Evolutionary conservation across 2,797 vertebrate species (phyloP), one percentile per base, ranked within the genome.

Genomic region (Pyrocephalus nanus): DNA sequence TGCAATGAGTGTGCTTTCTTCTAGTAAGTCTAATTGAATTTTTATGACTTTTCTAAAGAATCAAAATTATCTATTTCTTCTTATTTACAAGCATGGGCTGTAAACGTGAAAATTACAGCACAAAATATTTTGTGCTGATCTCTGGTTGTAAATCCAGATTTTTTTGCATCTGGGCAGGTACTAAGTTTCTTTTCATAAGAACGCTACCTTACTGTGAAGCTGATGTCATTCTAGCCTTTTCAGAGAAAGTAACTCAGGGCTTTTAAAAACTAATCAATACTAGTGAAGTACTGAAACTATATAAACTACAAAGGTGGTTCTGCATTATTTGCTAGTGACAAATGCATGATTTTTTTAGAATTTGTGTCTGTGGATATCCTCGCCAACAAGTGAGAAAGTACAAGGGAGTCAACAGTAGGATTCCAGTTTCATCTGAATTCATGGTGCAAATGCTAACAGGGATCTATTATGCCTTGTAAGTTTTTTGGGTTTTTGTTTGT

Each of bases 391-490:
- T 99, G 78, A 98, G 99, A 83, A 98, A 99, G 90, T 99, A 99
- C 96, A 99, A 98, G 97, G 99, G 99, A 93, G 97, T 99, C 93
- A 99, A 96, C 95, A 97, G 97, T 16, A 98, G 99, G 74, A 98
- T 99, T 98, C 99, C 98, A 4, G 98, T 99, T 93, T 99, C 99
- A 13, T 98, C 99, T 15, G 99, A 99, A 96, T 99, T 99, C 98
- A 98, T 99, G 98, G 99, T 99, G 69, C 99, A 99, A 80, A 98
- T 99, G 98, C 98, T 99, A 95, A 99, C 99, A 11, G 99, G 99
- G 86, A 99, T 99, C 97, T 99, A 99, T 98, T 99, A 99, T 82
- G 98, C 99, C n/a, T 98, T 99, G 99, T 99, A 98, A 99, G 99
- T 98, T 38, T 8, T 6, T 73, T 18, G n/a, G n/a, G n/a, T n/a